Evolutionary conservation across 2,113 vertebrate species (phyloP).

Genomic region (Gambusia affinis): DNA sequence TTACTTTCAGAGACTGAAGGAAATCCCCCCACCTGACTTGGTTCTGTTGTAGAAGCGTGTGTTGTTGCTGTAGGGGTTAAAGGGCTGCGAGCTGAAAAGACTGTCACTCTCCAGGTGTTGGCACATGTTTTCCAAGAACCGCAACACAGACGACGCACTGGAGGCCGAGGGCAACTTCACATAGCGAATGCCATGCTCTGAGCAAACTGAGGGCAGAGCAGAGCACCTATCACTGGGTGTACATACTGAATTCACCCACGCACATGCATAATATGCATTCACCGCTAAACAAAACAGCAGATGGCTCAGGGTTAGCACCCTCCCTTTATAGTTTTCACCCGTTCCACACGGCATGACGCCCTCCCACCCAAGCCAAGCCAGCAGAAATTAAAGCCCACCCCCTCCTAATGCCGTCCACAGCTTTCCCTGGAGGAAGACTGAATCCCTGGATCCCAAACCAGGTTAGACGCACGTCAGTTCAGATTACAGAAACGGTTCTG

Average conservation of each 20-base stretch:
- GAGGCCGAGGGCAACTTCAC: conserved; percentile 92
- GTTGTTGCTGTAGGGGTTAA: conserved; percentile 82
- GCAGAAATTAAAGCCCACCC: conserved; percentile 61
- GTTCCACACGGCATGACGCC: conserved; percentile 30
- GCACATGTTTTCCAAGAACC: conserved; percentile 95
- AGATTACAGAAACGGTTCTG: conserved; percentile 74
- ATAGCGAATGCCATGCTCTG: conserved; percentile 89
- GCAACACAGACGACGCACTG: conserved; percentile 92
- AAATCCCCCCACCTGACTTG: conserved; percentile 70
- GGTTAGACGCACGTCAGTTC: conserved; percentile 79
- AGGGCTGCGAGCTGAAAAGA: conserved; percentile 95
- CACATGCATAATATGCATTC: conserved; percentile 31
- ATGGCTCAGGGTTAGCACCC: conserved; percentile 64
- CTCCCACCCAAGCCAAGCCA: conserved; percentile 71
- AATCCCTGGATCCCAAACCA: conserved; percentile 77
- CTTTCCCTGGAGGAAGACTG: conserved; percentile 66
- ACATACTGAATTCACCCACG: not conserved
- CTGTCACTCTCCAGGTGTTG: conserved; percentile 93
- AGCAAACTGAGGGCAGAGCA: conserved; percentile 82
- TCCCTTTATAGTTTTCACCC: conserved; percentile 51
- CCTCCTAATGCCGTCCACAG: conserved; percentile 26
- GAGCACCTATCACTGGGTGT: conserved; percentile 24
- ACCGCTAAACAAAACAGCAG: conserved; percentile 65
- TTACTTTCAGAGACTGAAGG: not conserved
- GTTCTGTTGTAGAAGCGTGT: conserved; percentile 70